These are phyloP conservation scores for Marasmarcha lunaedactyla DNA, from an alignment of 2,888 invertebrate species.

Conservation along the genomic window DNA sequence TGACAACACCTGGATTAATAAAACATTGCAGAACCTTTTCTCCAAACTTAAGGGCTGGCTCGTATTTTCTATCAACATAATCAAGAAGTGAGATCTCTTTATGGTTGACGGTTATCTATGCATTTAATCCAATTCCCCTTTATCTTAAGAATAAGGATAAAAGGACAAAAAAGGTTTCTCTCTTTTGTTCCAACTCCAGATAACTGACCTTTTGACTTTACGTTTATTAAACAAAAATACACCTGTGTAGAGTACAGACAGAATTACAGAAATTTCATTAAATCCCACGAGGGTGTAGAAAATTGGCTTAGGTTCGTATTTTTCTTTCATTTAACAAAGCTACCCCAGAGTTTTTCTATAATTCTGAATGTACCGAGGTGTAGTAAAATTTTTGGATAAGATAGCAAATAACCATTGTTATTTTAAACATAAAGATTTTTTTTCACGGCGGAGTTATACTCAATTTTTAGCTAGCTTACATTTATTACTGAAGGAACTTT, in stretches of 20 bases:
- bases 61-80: slow-evolving; percentile 30
- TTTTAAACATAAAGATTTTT: too few species aligned
- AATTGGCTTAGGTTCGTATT: slow-evolving; percentile 28
- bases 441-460: too few species aligned
- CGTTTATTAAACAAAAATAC: slow-evolving; percentile 50
- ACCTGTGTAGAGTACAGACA: slow-evolving; percentile 43
- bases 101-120: slow-evolving; percentile 50
- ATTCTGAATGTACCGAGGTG: too few species aligned
- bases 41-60: slow-evolving; percentile 4
- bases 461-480: too few species aligned
- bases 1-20: too few species aligned
- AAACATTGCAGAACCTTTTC: slow-evolving; percentile 17
- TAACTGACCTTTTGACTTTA: slow-evolving; percentile 41
- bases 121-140: slow-evolving; percentile 62
- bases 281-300: slow-evolving; percentile 36
- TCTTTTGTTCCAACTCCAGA: slow-evolving; percentile 46
- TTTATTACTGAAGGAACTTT: too few species aligned
- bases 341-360: too few species aligned
- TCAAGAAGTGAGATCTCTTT: slow-evolving; percentile 43
- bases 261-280: slow-evolving; percentile 40
- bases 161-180: slow-evolving; percentile 32
- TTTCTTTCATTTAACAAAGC: slow-evolving; percentile 2
- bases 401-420: too few species aligned
- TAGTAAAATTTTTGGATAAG: too few species aligned
- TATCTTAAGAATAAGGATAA: slow-evolving; percentile 45